Percentiles rank a stretch among this genome's conserved stretches.
Evolutionary conservation across 2,888 invertebrate species (phyloP).

Genomic region (Dendrolimus houi): DNA sequence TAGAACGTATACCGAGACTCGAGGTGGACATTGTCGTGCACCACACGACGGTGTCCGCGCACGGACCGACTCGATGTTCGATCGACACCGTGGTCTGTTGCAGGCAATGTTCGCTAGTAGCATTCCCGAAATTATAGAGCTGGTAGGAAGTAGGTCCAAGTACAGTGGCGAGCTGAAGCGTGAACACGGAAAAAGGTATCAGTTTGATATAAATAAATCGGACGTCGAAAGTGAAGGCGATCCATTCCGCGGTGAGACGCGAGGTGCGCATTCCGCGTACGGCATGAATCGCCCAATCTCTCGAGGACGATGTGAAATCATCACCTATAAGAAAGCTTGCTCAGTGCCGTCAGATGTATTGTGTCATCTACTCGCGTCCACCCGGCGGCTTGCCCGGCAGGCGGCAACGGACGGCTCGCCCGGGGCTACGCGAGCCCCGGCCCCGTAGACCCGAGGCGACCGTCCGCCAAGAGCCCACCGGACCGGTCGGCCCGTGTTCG

Average conservation of each 20-base stretch:
- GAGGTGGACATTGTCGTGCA: slow-evolving; percentile 73
- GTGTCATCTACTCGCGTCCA: slow-evolving; percentile 73
- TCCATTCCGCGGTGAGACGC: slow-evolving; percentile 40
- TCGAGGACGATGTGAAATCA: slow-evolving; percentile 56
- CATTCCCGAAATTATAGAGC: slow-evolving; percentile 99
- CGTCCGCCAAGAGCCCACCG: slow-evolving; percentile 20
- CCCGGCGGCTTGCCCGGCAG: slow-evolving; percentile 38
- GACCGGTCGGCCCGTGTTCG: slow-evolving; percentile 49
- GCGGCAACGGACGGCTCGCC: slow-evolving; percentile 26
- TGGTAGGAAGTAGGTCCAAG: slow-evolving; percentile 99
- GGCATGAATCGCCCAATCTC: slow-evolving; percentile 62
- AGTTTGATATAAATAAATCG: slow-evolving; percentile 61
- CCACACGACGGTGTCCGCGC: slow-evolving; percentile 69
- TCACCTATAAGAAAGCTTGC: slow-evolving; percentile 71
- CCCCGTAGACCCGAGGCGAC: slow-evolving; percentile 33
- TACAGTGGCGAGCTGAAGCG: slow-evolving; percentile 99
- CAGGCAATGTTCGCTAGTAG: slow-evolving; percentile 99
- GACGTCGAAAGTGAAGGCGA: slow-evolving; percentile 65
- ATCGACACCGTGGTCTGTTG: slow-evolving; percentile 81
- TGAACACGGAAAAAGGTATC: slow-evolving; percentile 99
- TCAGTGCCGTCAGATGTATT: slow-evolving; percentile 78
- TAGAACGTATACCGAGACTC: slow-evolving; percentile 60
- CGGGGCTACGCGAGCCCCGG: slow-evolving; percentile 23
- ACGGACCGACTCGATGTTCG: slow-evolving; percentile 48
- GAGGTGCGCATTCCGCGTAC: slow-evolving; percentile 26